Base-by-base conservation (phyloP, 1,140 invertebrate species). In the Cyrtorhinus lividipennis region DNA sequence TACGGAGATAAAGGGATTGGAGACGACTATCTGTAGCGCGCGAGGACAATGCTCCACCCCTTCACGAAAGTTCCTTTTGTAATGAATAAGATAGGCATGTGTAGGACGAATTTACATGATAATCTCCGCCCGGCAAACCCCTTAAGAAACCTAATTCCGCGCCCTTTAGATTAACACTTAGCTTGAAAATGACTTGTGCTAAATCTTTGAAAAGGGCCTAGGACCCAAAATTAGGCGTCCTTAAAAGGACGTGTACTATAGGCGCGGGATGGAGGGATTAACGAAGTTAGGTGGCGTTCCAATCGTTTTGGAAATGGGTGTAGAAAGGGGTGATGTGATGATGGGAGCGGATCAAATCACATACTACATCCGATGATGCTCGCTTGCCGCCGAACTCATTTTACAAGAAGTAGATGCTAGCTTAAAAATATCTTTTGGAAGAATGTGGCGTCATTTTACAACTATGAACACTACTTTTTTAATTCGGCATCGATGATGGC, bases 11-110 rank as follows among this genome's bases (percentile, higher is more conserved):
- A 59, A 59, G 58, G 24, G 24, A 5, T 53, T 53, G 48, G 48
- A 53, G 48, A 53, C 48, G 18, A 53, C 48, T 53, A 53, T 53
- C 48, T 53, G 48, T 3, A 22, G 30, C 30, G 30, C 5, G 30
- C 30, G 30, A 8, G 30, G 15, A 38, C 30, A 38, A 38, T 38
- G 30, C 30, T 38, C 30, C 15, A 15, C 30, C 30, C 30, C 30
- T 38, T 38, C 30, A 38, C 30, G 30, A 20, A 53, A 22, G 18
- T 20, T 53, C 48, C 48, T 59, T 59, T 59, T 59, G 27, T 59
- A 59, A 59, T 59, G 24, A 59, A 59, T 59, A 59, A 59, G 58
- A 59, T 59, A 59, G 58, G 58, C 27, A 59, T 59, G 58, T 59
- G 58, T 25, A 59, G 27, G 58, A 30, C 27, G 22, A 27, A 59